A percentile compares a stretch with the other conserved stretches of the same genome.
phyloP scores from a whole-genome alignment of 2,888 invertebrate species.

The Sphaeridia pumilis region DNA sequence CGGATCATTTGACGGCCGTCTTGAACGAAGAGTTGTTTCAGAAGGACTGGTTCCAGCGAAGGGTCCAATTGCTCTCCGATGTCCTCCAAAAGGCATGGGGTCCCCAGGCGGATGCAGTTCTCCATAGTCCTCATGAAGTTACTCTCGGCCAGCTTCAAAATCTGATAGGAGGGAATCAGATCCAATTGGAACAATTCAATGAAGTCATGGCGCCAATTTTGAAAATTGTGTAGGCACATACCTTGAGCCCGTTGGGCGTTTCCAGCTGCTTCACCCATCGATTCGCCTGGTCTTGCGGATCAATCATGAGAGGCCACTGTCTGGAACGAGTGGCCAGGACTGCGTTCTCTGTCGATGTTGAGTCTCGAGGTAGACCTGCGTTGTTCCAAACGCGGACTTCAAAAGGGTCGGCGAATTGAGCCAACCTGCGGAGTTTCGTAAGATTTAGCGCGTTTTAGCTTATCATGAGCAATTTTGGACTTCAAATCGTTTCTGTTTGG shows the following conservation, averaged over 20 bases:
- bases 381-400: slow-evolving; percentile 83
- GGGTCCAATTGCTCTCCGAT: slow-evolving; percentile 80
- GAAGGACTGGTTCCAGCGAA: slow-evolving; percentile 65
- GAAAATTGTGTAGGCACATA: slow-evolving; percentile 1
- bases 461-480: not conserved
- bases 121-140: slow-evolving; percentile 66
- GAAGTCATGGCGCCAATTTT: not conserved
- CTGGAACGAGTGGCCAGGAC: slow-evolving; percentile 72
- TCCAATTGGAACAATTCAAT: no score
- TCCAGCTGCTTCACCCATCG: slow-evolving; percentile 88
- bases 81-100: slow-evolving; percentile 77
- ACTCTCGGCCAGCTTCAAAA: slow-evolving; percentile 66
- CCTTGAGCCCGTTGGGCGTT: slow-evolving; percentile 55
- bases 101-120: slow-evolving; percentile 68
- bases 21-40: slow-evolving; percentile 62
- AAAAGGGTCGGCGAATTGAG: slow-evolving; percentile 57
- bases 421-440: slow-evolving; percentile 10
- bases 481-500: not conserved
- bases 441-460: not conserved
- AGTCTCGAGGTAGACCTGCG: slow-evolving; percentile 73
- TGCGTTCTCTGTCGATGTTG: slow-evolving; percentile 82
- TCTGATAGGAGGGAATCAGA: slow-evolving; percentile 22
- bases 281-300: slow-evolving; percentile 87
- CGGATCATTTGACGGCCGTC: slow-evolving; percentile 69
- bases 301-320: slow-evolving; percentile 83